Evolutionary conservation across 2,888 invertebrate species (phyloP), one percentile per base, ranked within the genome.

Genomic region (Dinocampus coccinellae): DNA sequence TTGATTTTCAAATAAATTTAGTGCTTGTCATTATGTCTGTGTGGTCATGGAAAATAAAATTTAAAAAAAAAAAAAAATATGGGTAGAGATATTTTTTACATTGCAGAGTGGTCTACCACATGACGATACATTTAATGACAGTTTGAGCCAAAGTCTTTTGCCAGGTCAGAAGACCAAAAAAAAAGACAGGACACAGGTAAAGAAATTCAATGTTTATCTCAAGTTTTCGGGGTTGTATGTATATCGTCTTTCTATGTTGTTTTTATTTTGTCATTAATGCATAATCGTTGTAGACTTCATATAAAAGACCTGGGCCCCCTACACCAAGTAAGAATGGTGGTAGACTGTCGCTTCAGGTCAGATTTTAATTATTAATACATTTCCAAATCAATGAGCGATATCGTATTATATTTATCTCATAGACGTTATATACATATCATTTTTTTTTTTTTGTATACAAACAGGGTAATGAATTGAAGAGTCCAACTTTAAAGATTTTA

Each of bases 321-420:
- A 95, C 95, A 0, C 95, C 95, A 0, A 94, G 94, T 88, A 95
- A 95, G 88, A 93, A 94, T 84, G 94, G 94, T 11, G 92, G 93
- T 1, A 89, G 94, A 75, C 88, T 92, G 9, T 95, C 95, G 0
- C 90, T 92, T 60, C 92, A 92, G 85, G 92, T 93, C n/a, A n/a
- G n/a, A n/a, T n/a, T n/a, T n/a, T n/a, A 83, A 88, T 16, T 6
- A 39, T 39, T 39, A 11, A 47, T 47, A 47, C 16, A 3, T 47
- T 9, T 16, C 9, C n/a, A n/a, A n/a, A n/a, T n/a, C n/a, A n/a
- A n/a, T n/a, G n/a, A n/a, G n/a, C n/a, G n/a, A n/a, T n/a, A n/a
- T n/a, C n/a, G n/a, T n/a, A n/a, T n/a, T n/a, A n/a, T n/a, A n/a
- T n/a, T n/a, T n/a, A n/a, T n/a, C n/a, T n/a, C n/a, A n/a, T n/a